These are phyloP conservation scores for Athalia circularis DNA, from an alignment of 2,888 invertebrate species.

Conservation along the genomic window DNA sequence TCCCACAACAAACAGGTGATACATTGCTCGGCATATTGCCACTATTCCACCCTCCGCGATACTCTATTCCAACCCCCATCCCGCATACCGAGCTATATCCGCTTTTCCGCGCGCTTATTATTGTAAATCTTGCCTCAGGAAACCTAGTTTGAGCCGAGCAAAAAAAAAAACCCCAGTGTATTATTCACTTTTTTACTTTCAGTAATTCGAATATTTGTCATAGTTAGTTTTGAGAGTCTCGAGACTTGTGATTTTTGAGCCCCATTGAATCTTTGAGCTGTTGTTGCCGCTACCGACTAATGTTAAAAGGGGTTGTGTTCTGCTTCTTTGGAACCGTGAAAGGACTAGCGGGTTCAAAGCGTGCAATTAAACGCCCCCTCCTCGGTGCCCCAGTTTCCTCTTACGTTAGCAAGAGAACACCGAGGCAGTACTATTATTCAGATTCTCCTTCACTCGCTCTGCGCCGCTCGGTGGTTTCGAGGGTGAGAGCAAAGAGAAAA, in stretches of 20 bases:
- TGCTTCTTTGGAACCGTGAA: conserved; percentile 7
- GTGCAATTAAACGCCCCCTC: conserved; percentile 31
- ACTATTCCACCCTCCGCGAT: conserved; percentile 14
- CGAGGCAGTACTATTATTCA: conserved; percentile 28
- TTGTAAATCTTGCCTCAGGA: too few relatives aligned
- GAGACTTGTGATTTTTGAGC: too few relatives aligned
- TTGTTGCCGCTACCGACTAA: too few relatives aligned
- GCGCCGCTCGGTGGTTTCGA: not conserved
- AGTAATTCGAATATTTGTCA: too few relatives aligned
- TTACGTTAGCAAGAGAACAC: conserved; percentile 14
- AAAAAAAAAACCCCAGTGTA: too few relatives aligned
- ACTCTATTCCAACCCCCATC: not conserved
- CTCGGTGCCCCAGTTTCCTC: conserved; percentile 22
- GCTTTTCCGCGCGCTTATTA: too few relatives aligned
- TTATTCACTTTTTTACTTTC: too few relatives aligned
- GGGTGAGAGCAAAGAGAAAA: not conserved
- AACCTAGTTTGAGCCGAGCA: too few relatives aligned
- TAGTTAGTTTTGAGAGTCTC: too few relatives aligned
- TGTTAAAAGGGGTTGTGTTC: not conserved
- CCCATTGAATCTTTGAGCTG: too few relatives aligned
- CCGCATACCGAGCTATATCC: too few relatives aligned
- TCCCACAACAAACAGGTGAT: conserved; percentile 41
- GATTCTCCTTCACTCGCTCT: not conserved
- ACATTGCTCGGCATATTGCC: conserved; percentile 39
- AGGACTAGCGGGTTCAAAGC: conserved; percentile 16